Base-by-base conservation (phyloP, 2,113 vertebrate genomes). In the Phaethornis superciliosus region DNA sequence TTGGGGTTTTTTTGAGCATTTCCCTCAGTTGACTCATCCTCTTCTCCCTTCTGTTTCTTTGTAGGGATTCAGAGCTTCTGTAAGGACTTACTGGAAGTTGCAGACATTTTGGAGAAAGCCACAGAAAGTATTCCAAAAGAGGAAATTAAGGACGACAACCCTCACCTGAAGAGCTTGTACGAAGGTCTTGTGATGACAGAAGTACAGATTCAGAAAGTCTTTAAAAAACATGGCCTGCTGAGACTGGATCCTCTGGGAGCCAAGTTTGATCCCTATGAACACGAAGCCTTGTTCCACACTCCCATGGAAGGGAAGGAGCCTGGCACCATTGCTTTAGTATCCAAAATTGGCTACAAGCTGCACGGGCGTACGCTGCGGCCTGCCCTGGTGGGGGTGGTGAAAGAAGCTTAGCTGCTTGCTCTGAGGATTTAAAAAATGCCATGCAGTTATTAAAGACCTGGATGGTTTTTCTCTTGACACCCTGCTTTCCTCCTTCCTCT, bases 1-100 rank as follows among this genome's bases (percentile, higher is more conserved):
- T 3, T n/a, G 37, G 13, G 54, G 12, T 2, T n/a, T 82, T 82
- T 62, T 60, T 67, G 24, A 46, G 59, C 1, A 1, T 6, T 96
- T 88, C 16, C 13, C 8, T 69, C 40, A 28, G 35, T 54, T 27
- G 27, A 59, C n/a, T 93, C 64, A 93, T 69, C 15, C 11, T 9
- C 7, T 62, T 90, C 23, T 56, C 9, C 70, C 40, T 80, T 59
- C 12, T 32, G 4, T 32, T n/a, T 70, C 13, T 23, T 78, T 33
- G 47, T 69, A 99, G 99, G 99, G 77, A 99, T 99, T 95, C 99
- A 99, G 88, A 98, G 98, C 69, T 99, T 99, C 97, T 99, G 99
- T 93, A 99, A 99, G 96, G 99, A 99, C 97, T 97, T 99, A 81
- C 92, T 99, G 76, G 99, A 99, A 96, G 99, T 99, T 52, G 99